Evolutionary conservation across 2,888 invertebrate genomes (phyloP).

Genomic region (Chrysomela aeneicollis): DNA sequence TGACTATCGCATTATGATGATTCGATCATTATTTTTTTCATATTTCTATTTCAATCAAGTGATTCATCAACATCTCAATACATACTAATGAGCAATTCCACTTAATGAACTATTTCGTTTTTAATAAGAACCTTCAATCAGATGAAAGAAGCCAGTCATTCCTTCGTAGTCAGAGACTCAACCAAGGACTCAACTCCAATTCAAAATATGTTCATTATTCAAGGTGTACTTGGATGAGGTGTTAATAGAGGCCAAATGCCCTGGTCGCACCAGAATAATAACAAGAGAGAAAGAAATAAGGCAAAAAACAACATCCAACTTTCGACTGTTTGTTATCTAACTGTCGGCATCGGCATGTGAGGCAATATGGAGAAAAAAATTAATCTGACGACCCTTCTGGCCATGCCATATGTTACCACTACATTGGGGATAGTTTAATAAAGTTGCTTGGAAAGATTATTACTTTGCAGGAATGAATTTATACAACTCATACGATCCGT

Average conservation of each 20-base stretch:
- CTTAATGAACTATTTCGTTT: background rate
- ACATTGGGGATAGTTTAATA: conserved; percentile 22
- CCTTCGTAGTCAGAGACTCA: background rate
- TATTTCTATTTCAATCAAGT: background rate
- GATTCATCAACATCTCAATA: background rate
- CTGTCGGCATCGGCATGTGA: background rate
- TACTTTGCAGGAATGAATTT: background rate
- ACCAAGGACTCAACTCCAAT: background rate
- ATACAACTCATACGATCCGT: too few relatives aligned
- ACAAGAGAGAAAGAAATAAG: conserved; percentile 2
- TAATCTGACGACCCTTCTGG: conserved; percentile 31
- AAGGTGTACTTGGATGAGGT: conserved; percentile 27
- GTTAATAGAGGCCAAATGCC: conserved; percentile 30
- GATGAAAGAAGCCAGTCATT: background rate
- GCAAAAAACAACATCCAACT: conserved; percentile 28
- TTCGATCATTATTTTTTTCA: background rate
- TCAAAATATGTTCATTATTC: conserved; percentile 14
- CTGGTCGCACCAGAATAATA: conserved; percentile 17
- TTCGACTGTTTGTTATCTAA: conserved; percentile 7
- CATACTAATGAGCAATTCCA: background rate
- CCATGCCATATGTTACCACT: conserved; percentile 25
- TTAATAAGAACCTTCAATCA: background rate
- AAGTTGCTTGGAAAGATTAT: background rate
- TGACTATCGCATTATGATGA: background rate
- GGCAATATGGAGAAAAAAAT: conserved; percentile 24